Percentiles rank a stretch among this genome's conserved stretches.
Conservation (phyloP, 2,797 vertebrate genomes). For the Manis pentadactyla region DNA sequence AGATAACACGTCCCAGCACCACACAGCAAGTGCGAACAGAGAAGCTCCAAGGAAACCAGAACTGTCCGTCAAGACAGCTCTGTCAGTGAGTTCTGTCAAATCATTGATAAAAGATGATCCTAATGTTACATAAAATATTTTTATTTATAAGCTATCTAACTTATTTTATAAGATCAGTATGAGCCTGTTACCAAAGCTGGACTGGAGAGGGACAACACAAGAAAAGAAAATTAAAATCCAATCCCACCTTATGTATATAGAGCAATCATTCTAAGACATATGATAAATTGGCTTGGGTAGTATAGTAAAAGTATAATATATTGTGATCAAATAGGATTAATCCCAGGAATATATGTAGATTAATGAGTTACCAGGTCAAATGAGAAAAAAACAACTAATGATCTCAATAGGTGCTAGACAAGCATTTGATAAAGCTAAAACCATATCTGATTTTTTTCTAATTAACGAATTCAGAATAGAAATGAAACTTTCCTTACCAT, state of each 20-base stretch:
- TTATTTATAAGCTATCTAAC: too few species aligned
- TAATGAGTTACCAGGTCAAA: background rate
- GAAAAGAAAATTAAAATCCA: too few species aligned
- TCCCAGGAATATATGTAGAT: background rate
- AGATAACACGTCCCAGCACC: background rate
- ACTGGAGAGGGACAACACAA: too few species aligned
- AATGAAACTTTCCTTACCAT: background rate
- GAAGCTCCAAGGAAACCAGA: background rate
- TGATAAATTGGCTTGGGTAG: too few species aligned
- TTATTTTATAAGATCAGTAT: too few species aligned
- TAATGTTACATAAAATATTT: too few species aligned
- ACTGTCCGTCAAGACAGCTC: background rate
- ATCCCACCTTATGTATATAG: too few species aligned
- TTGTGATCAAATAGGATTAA: background rate
- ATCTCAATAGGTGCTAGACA: background rate
- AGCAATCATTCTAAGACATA: too few species aligned
- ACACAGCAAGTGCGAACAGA: background rate
- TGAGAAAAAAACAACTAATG: background rate
- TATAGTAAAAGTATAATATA: background rate
- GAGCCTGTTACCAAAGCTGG: too few species aligned
- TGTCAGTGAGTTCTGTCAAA: too few species aligned
- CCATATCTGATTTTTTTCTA: background rate
- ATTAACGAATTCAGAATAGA: background rate
- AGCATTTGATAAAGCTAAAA: background rate
- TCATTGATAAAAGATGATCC: too few species aligned